These are phyloP conservation scores for Matsumyia berberina DNA, from an alignment of 2,888 invertebrate species.

Conservation along the genomic window DNA sequence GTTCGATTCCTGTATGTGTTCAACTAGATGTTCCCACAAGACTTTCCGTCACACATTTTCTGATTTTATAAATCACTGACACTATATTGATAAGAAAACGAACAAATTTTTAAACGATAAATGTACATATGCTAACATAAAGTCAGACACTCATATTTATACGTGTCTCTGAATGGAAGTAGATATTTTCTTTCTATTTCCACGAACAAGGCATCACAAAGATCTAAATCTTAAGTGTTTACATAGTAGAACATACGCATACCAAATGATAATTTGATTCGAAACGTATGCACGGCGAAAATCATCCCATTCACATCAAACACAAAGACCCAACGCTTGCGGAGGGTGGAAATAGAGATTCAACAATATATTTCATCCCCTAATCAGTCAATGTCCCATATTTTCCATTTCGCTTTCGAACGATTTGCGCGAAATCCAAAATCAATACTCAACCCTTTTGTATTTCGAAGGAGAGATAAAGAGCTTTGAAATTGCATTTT, in stretches of 20 bases:
- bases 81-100: too few species aligned
- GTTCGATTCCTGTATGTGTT: too few species aligned
- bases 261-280: slow-evolving; percentile 40
- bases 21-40: too few species aligned
- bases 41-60: too few species aligned
- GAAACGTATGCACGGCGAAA: slow-evolving; percentile 45
- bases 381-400: slow-evolving; percentile 67
- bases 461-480: slow-evolving; percentile 28
- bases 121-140: neutral
- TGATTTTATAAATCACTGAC: too few species aligned
- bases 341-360: slow-evolving; percentile 5
- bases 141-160: slow-evolving; percentile 18
- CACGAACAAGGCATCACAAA: slow-evolving; percentile 4
- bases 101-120: slow-evolving; percentile 27
- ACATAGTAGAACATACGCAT: slow-evolving; percentile 6
- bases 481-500: slow-evolving; percentile 54
- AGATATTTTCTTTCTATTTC: slow-evolving; percentile 20
- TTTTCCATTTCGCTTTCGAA: slow-evolving; percentile 50
- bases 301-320: slow-evolving; percentile 37
- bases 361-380: slow-evolving; percentile 58
- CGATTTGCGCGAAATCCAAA: slow-evolving; percentile 53
- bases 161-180: slow-evolving; percentile 39
- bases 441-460: slow-evolving; percentile 66
- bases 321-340: neutral
- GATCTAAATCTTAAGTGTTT: neutral